Conservation (phyloP, 2,888 invertebrate species). For the Girardia tigrina region DNA sequence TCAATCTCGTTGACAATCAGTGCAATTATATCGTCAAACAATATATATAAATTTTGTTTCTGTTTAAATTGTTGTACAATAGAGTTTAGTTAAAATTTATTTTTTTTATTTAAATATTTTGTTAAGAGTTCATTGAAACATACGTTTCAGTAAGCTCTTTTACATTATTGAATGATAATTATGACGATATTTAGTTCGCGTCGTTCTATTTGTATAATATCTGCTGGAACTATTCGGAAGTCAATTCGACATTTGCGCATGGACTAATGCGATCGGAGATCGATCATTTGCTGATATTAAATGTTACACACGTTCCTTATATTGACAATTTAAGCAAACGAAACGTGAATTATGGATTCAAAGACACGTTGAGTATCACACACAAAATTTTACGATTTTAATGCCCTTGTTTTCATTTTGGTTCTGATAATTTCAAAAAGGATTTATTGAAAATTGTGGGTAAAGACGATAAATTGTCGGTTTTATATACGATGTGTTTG, state of each 20-base stretch:
- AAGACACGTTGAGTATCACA: background rate
- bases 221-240: constrained; percentile 45
- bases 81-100: too few species aligned
- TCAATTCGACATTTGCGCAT: constrained; percentile 40
- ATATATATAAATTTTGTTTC: too few species aligned
- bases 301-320: background rate
- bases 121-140: too few species aligned
- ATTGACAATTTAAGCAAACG: background rate
- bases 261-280: background rate
- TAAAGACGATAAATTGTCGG: background rate
- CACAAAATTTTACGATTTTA: background rate
- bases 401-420: background rate
- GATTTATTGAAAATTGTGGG: background rate
- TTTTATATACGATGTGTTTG: background rate
- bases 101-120: too few species aligned
- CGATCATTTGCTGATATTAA: background rate
- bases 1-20: too few species aligned
- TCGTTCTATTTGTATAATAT: constrained; percentile 44
- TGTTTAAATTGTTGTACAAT: too few species aligned
- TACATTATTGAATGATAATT: too few species aligned
- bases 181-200: constrained; percentile 46
- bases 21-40: too few species aligned
- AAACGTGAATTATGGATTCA: background rate
- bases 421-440: background rate
- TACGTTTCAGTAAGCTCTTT: too few species aligned